Evolutionary conservation across 2,888 invertebrate species (phyloP).

Genomic region (Callinectes sapidus): DNA sequence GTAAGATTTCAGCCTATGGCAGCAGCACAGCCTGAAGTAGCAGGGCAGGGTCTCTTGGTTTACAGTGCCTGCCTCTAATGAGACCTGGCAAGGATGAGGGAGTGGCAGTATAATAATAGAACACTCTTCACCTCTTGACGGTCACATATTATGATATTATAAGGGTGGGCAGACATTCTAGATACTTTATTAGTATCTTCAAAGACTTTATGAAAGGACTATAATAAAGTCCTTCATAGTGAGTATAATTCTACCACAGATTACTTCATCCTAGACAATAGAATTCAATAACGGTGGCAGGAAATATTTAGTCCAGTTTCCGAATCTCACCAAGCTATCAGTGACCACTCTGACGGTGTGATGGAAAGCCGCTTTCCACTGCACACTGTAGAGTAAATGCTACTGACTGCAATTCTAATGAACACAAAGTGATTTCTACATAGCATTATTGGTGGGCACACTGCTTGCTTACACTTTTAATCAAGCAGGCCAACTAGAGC

Average conservation of each 20-base stretch:
- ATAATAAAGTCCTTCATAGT: conserved; percentile 41
- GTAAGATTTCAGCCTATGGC: conserved; percentile 68
- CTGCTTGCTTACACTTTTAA: conserved; percentile 60
- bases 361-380: conserved; percentile 41
- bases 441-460: conserved; percentile 63
- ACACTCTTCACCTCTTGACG: conserved; percentile 38
- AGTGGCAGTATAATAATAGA: conserved; percentile 35
- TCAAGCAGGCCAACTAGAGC: conserved; percentile 60
- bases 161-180: conserved; percentile 46
- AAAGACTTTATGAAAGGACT: conserved; percentile 44
- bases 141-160: conserved; percentile 47
- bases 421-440: conserved; percentile 62
- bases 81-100: conserved; percentile 23
- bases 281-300: conserved; percentile 40
- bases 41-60: conserved; percentile 41
- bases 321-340: conserved; percentile 53
- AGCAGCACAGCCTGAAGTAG: conserved; percentile 56
- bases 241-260: conserved; percentile 44
- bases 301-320: conserved; percentile 41
- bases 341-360: conserved; percentile 55
- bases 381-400: conserved; percentile 55
- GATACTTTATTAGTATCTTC: conserved; percentile 48
- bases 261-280: conserved; percentile 18
- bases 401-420: conserved; percentile 63
- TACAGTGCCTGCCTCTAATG: conserved; percentile 22